Base-by-base conservation (phyloP, 2,888 invertebrate species). In the Zygaena filipendulae region DNA sequence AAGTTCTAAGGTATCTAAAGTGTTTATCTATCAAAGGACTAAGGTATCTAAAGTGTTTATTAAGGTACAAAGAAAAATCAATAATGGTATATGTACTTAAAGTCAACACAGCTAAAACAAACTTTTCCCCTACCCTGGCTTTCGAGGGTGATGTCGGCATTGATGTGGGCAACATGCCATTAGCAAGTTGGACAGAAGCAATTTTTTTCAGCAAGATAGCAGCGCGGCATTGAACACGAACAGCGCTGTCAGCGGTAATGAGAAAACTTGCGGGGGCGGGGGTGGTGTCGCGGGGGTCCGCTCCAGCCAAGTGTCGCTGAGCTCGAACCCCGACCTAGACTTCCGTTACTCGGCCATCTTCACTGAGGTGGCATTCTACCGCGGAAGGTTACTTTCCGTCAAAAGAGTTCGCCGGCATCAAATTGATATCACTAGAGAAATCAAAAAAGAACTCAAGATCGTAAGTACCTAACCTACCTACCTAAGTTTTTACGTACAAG, bases 371-470 rank as follows among this genome's bases (percentile, higher is more conserved):
- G 95, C 94, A 5, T 84, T 93, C 38, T 96, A 94, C 69, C 89
- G 90, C 49, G 94, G 94, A 1, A 84, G 92, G 29, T 84, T 95
- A 30, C 89, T 95, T 35, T 91, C 96, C 5, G 87, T 96, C 28
- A 94, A 95, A 53, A 87, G 89, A 39, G 87, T 96, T 9, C 82
- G 88, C 38, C 90, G 93, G 56, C 91, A 90, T 55, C 88, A 89
- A 30, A 88, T 96, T 10, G 95, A 95, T 49, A 91, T 96, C 27
- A 94, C 88, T 3, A 81, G 95, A 23, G 91, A 90, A 53, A 92
- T 95, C 83, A 94, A 94, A 59, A 95, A 93, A 59, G 95, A 96
- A 70, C 81, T 96, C 2, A 95, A 95, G 84, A 85, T 92, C 72
- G 92, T 91, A 62, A 82, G 84, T 66, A 31, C 18, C 4, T 16